Evolutionary conservation across 1,140 invertebrate species (phyloP), one percentile per base, ranked within the genome.

Genomic region (Drosophila arizonae): DNA sequence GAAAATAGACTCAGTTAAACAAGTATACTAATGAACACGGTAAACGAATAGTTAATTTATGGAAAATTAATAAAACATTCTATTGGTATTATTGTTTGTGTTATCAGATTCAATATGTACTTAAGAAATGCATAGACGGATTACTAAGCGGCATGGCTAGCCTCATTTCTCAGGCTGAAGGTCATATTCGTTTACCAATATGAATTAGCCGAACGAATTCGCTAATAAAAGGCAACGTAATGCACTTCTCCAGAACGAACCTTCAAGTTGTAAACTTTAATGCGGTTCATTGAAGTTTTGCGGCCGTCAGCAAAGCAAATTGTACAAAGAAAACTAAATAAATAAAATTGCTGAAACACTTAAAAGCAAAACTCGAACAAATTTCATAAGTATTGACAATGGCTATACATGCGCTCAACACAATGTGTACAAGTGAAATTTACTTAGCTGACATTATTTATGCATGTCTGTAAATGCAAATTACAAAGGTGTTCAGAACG

Each of bases 401-500:
- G 55, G 33, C 28, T 67, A 46, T 36, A 55, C 30, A 66, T 70
- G 43, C 9, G 57, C 36, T 26, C 60, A 41, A 43, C 21, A 54
- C 72, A 66, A 72, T 65, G 36, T 55, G 39, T 26, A 57, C 58
- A 75, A 60, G 54, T 71, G 61, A 75, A 75, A 55, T 75, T 75
- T 61, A 71, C 72, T 71, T 75, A 24, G 69, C 60, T 57, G 54
- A 68, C 70, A 72, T 72, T 72, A 68, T 48, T 72, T 72, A 72
- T 75, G 72, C 66, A 69, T 73, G 71, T 64, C 64, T 28, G 64
- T 68, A 68, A 74, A 69, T 74, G 75, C 60, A 78, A 72, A 78
- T 67, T 64, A 63, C 67, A 55, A 50, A 72, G 46, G 48, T 63
- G 39, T 41, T 54, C 46, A 75, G 72, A 75, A 75, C 67, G 51